A percentile compares a stretch with the other conserved stretches of the same genome.
Conservation (phyloP, 1,140 invertebrate genomes). For the Leguminivora glycinivorella region DNA sequence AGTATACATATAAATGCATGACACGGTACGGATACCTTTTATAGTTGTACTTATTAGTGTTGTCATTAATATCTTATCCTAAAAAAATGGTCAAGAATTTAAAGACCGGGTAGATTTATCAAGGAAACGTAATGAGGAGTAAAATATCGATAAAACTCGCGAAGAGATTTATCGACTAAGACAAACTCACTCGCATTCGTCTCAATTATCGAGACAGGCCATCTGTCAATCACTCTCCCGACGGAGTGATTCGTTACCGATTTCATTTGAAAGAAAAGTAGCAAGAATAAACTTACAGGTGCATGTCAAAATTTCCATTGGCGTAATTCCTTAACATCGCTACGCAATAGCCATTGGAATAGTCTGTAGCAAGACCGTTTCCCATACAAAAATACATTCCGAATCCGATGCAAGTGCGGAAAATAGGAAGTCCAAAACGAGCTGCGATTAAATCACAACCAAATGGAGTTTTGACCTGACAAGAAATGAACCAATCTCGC, state of each 20-base stretch:
- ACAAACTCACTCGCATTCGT: slow-evolving; percentile 62
- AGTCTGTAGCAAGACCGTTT: too few relatives aligned
- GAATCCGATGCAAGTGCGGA: too few relatives aligned
- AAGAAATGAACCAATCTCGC: too few relatives aligned
- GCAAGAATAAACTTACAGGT: slow-evolving; percentile 15
- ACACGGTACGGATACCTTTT: too few relatives aligned
- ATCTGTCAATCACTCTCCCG: slow-evolving; percentile 71
- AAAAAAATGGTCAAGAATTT: neutral
- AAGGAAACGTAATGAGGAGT: slow-evolving; percentile 30
- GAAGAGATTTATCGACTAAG: slow-evolving; percentile 56
- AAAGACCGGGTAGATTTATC: neutral
- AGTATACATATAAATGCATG: too few relatives aligned
- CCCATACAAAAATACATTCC: too few relatives aligned
- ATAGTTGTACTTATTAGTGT: neutral
- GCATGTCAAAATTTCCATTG: neutral
- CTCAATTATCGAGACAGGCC: slow-evolving; percentile 71
- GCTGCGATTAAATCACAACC: too few relatives aligned
- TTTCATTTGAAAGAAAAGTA: slow-evolving; percentile 49
- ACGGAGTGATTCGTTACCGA: slow-evolving; percentile 64
- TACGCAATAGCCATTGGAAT: neutral
- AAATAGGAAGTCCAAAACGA: too few relatives aligned
- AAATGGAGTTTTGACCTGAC: too few relatives aligned
- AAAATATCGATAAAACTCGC: slow-evolving; percentile 50
- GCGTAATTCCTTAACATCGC: neutral
- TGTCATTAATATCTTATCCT: neutral